Percentiles rank a stretch among this genome's conserved stretches.
Conservation (phyloP, 2,113 vertebrate species). For the Pomatostomus ruficeps region DNA sequence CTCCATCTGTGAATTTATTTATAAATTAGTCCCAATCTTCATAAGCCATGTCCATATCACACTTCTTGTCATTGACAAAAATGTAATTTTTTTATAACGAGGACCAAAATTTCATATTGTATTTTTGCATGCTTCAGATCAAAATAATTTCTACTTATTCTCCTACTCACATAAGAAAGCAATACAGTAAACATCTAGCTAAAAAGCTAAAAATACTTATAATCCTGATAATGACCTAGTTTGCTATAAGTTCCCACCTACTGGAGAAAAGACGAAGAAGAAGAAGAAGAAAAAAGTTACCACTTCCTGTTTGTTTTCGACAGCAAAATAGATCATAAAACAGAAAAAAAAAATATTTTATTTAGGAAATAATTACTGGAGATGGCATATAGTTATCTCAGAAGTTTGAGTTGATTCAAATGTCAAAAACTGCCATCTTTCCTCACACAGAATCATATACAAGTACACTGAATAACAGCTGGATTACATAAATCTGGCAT, state of each 20-base stretch:
- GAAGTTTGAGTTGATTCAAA: neutral
- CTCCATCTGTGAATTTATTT: neutral
- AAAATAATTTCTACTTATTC: neutral
- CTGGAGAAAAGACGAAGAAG: rapidly evolving
- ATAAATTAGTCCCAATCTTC: neutral
- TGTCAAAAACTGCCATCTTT: neutral
- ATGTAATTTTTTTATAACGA: neutral
- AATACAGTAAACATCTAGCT: neutral
- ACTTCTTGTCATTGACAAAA: neutral
- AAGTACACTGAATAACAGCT: neutral
- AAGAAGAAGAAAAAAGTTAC: neutral
- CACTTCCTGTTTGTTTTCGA: neutral
- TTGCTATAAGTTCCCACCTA: neutral
- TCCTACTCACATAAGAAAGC: neutral
- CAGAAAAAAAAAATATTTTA: neutral
- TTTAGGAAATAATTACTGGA: neutral
- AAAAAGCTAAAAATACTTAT: neutral
- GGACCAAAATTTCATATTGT: neutral
- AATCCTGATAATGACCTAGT: neutral
- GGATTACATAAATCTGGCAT: neutral
- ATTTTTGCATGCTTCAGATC: neutral
- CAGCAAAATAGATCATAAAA: neutral
- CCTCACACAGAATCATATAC: neutral
- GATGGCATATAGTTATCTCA: neutral
- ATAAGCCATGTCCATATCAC: neutral